Base-by-base conservation (phyloP, 1,140 invertebrate genomes). In the Zophobas atratus region DNA sequence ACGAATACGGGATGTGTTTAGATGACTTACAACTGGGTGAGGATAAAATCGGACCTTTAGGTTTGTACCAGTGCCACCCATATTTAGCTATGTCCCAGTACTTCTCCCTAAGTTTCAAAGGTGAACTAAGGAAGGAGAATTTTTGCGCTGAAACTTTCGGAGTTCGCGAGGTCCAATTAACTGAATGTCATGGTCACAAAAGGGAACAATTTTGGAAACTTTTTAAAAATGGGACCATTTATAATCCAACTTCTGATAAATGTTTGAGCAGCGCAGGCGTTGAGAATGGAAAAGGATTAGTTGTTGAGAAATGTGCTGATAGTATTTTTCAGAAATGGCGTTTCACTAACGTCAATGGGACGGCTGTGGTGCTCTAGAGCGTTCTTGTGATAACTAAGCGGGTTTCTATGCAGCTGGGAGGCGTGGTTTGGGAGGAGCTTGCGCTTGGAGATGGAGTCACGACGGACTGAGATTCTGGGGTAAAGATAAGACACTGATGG, bases 11-110 rank as follows among this genome's bases (percentile, higher is more conserved):
- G 1, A 86, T 95, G 70, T 97, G 96, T 87, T 87, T 97, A 51
- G 95, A 97, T 87, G 94, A 92, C 82, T 87, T 97, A 75, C 93
- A 95, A 83, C 88, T 92, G 53, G 90, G 92, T 81, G 94, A 94
- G 81, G 91, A 93, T 71, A 89, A 90, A 67, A 88, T 92, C 1
- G 93, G 93, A 83, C 86, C 91, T 79, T 85, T 95, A 70, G 94
- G 94, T 41, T 82, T 94, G 56, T 97, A 95, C 87, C 87, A 87
- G 63, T 97, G 95, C 85, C 95, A 96, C 88, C 84, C 87, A 3
- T 90, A 90, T 74, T 85, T 93, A 33, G 92, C 91, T 80, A 88
- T 89, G 82, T 88, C 90, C 41, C 89, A 96, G 91, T 91, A 93
- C 81, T 92, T 95, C 83, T 93, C 93, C 0, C 84, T 95, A 35